Percentiles rank a stretch among this genome's conserved stretches.
These are phyloP conservation scores for Lutraria lutraria DNA, from an alignment of 2,888 invertebrate genomes.

Conservation along the genomic window DNA sequence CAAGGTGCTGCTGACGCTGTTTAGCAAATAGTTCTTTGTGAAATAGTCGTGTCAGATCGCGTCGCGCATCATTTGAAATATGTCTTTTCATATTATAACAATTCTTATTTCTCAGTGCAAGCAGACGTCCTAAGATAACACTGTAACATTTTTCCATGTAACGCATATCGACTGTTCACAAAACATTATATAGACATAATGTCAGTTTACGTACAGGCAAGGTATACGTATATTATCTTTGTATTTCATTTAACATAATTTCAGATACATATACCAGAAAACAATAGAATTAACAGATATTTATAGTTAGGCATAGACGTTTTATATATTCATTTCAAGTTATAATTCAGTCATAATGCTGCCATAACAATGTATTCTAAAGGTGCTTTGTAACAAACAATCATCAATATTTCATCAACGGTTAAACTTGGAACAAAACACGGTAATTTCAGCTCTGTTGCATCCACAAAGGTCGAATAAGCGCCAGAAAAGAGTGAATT, in stretches of 20 bases:
- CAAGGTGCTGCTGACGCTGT: background rate
- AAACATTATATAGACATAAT: background rate
- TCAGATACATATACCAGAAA: background rate
- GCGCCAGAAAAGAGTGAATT: background rate
- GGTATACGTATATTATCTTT: constrained; percentile 14
- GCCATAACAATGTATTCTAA: background rate
- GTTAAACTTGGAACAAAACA: background rate
- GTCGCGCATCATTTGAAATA: background rate
- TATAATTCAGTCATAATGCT: background rate
- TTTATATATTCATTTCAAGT: background rate
- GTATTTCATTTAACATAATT: background rate
- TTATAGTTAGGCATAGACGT: background rate
- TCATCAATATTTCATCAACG: background rate
- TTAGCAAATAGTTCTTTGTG: background rate
- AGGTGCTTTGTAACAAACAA: background rate
- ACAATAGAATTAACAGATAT: background rate
- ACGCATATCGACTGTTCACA: background rate
- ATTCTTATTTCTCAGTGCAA: background rate
- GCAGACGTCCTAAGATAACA: background rate
- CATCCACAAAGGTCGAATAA: background rate
- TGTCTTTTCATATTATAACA: background rate
- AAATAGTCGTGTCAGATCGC: background rate
- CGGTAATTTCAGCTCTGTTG: background rate
- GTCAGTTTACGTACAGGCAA: background rate
- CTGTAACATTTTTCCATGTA: background rate